phyloP scores from a whole-genome alignment of 2,797 vertebrate species.

The Petrocephalus sullivani region DNA sequence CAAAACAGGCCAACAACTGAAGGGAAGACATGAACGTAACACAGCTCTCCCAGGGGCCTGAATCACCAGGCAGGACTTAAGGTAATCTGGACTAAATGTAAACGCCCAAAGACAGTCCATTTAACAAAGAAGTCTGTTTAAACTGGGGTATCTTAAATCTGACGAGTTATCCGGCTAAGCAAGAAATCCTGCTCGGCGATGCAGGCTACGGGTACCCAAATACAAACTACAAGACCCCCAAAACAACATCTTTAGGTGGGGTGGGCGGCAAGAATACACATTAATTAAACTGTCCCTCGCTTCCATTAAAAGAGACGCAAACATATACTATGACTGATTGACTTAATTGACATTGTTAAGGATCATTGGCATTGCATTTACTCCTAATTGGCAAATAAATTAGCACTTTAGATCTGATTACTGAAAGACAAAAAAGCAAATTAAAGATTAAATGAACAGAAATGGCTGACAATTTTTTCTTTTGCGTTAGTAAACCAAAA shows the following conservation, averaged over 20 bases:
- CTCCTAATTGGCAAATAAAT: slow-evolving; percentile 7
- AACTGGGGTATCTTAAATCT: background rate
- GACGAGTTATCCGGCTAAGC: background rate
- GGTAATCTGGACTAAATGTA: background rate
- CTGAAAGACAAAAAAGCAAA: slow-evolving; percentile 4
- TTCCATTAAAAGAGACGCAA: slow-evolving; percentile 10
- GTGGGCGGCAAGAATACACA: background rate
- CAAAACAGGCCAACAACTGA: background rate
- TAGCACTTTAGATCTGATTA: slow-evolving; percentile 5
- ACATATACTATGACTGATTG: slow-evolving; percentile 2
- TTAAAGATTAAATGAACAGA: slow-evolving; percentile 10
- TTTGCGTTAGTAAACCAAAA: background rate
- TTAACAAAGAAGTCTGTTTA: background rate
- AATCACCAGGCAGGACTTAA: background rate
- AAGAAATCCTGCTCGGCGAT: background rate
- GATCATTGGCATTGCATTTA: slow-evolving; percentile 9
- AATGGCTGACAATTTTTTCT: background rate
- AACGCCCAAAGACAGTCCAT: background rate
- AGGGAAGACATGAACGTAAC: background rate
- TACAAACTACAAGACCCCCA: background rate
- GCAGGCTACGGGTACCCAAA: background rate
- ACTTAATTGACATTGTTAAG: slow-evolving; percentile 3
- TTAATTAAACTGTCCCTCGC: background rate
- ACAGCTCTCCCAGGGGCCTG: background rate
- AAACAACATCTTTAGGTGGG: background rate